phyloP scores from a whole-genome alignment of 1,140 invertebrate genomes.

The Coptotermes formosanus region DNA sequence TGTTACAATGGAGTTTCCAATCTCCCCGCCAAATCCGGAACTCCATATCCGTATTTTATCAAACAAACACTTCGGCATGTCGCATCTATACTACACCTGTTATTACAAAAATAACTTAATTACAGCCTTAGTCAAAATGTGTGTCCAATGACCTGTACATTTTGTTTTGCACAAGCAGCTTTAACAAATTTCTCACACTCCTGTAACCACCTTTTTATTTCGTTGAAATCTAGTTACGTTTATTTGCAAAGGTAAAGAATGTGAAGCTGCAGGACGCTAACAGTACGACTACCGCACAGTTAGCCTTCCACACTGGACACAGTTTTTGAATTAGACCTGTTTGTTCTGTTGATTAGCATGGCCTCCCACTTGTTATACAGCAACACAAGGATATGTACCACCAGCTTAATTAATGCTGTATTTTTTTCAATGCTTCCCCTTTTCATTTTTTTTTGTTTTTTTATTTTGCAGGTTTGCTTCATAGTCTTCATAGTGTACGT shows the following conservation, averaged over 20 bases:
- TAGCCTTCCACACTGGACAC: background rate
- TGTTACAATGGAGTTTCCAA: too few species aligned
- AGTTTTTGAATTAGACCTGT: background rate
- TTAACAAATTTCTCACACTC: background rate
- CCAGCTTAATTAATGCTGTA: conserved; percentile 19
- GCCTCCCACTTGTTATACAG: background rate
- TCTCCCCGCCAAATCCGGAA: too few species aligned
- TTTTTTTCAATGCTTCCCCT: conserved; percentile 18
- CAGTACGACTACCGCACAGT: background rate
- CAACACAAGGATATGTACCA: background rate
- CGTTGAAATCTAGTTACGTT: background rate
- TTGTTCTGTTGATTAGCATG: conserved; percentile 8
- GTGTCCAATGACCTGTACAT: background rate
- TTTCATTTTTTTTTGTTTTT: background rate
- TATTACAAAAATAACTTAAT: background rate
- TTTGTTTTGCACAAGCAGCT: background rate
- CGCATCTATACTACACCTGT: background rate
- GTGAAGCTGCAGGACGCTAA: background rate
- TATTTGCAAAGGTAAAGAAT: background rate
- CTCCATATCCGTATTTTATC: too few species aligned
- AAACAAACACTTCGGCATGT: too few species aligned
- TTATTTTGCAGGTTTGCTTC: background rate
- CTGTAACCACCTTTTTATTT: background rate
- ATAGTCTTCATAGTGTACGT: background rate
- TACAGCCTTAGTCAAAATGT: background rate